phyloP scores from a whole-genome alignment of 2,888 invertebrate species.

The Ferrisia virgata region DNA sequence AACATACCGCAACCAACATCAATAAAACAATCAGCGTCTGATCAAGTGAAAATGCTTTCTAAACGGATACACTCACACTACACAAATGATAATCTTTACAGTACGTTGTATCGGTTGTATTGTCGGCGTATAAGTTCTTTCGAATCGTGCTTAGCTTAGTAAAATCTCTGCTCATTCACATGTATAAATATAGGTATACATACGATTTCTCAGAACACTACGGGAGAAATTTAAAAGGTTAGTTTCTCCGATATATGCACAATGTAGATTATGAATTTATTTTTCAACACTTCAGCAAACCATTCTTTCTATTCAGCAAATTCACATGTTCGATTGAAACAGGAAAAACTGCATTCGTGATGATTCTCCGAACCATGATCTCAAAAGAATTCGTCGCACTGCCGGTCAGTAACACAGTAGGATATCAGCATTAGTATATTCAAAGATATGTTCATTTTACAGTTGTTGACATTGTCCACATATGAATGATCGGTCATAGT shows the following conservation, averaged over 20 bases:
- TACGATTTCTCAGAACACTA: background rate
- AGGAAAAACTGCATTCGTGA: too few species aligned
- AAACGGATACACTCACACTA: background rate
- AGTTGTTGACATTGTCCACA: background rate
- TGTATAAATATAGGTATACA: background rate
- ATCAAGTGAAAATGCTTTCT: background rate
- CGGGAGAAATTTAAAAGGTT: background rate
- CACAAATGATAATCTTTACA: background rate
- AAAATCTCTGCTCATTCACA: background rate
- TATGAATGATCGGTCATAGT: too few species aligned
- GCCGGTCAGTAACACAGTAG: too few species aligned
- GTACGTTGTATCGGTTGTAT: background rate
- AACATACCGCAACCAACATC: background rate
- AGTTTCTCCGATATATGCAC: too few species aligned
- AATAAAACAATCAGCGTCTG: background rate
- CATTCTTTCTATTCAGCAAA: too few species aligned
- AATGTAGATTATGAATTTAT: too few species aligned
- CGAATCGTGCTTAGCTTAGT: background rate
- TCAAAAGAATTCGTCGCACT: too few species aligned
- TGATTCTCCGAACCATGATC: too few species aligned
- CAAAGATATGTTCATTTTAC: background rate
- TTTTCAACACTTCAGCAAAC: too few species aligned
- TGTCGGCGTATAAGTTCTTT: background rate
- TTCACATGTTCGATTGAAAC: too few species aligned
- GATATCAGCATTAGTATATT: too few species aligned